Evolutionary conservation across 2,113 vertebrate species (phyloP), one percentile per base, ranked within the genome.

Genomic region (Catharus bicknelli): DNA sequence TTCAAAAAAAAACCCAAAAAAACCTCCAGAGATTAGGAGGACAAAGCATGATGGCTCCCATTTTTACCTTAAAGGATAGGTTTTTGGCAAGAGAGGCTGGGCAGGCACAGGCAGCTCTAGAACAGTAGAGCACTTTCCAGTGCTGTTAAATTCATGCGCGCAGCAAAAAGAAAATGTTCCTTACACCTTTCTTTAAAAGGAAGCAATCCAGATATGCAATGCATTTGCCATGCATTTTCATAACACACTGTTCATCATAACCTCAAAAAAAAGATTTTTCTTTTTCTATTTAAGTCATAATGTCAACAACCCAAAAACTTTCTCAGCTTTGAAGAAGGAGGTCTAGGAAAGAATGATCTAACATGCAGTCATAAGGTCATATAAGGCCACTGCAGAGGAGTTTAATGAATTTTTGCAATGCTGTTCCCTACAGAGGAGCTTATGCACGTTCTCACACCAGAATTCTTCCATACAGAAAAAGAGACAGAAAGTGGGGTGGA

Each of bases 261-360:
- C 13, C 25, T 42, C 83, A 88, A 83, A 45, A 48, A 47, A 53
- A 47, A 90, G 5, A 7, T 12, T 70, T 51, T 68, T 51, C 38
- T 85, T 81, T 64, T 57, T 55, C 79, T 72, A 17, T 72, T 80
- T 25, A 62, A 88, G 29, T 80, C 38, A 51, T 55, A 80, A 57
- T 76, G 50, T 40, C 70, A 72, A 73, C 68, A 69, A 45, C 26
- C 17, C 25, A 69, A 81, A 75, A 88, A 38, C 26, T 80, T 20
- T 57, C 40, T 64, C 75, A 88, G 59, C 43, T 61, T 15, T 88
- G 59, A 81, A 81, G 51, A 47, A 85, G 79, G 36, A 77, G 10
- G 26, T 74, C 69, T 86, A 76, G 86, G 83, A 93, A 94, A 81
- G n/a, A 93, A 90, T 90, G 94, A 86, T 51, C 76, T 66, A 92